Evolutionary conservation across 2,888 invertebrate genomes (phyloP), one percentile per base, ranked within the genome.

Genomic region (Lathronympha strigana): DNA sequence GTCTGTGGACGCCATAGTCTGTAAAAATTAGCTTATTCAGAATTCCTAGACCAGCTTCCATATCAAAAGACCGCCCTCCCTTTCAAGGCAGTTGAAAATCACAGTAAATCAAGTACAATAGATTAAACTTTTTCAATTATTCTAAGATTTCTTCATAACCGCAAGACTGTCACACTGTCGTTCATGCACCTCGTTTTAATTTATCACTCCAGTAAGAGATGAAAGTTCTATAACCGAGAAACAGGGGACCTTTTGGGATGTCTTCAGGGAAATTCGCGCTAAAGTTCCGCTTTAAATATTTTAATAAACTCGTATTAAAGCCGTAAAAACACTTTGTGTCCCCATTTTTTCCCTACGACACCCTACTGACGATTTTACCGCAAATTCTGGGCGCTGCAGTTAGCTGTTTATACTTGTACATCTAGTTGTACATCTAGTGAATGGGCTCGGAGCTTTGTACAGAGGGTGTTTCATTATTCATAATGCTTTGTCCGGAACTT

Each of bases 261-360:
- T 90, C 91, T 90, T 90, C 82, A 73, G 91, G 91, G 91, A 92
- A 92, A 92, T 92, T 88, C 80, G 71, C 82, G 78, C 79, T 80
- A 87, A 91, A 91, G 86, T 90, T 90, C 72, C 81, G 83, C 87
- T 84, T 91, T 91, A 90, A 91, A 92, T 91, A 92, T 90, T 91
- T 90, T 90, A 91, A 91, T 92, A 90, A 91, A 91, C 87, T 84
- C 83, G 87, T 89, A 90, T 90, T 89, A 88, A 83, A 87, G 86
- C 83, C 86, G 90, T 90, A 90, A 90, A 91, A 91, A 90, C 90
- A 90, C 87, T 92, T 91, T 88, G 84, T 80, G 77, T 79, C 76
- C 76, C 78, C 85, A 83, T 88, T 90, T 88, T 89, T 85, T 78
- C 75, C 53, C 58, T 60, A 75, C 76, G 80, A 78, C 84, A 81